Evolutionary conservation across 2,888 invertebrate species (phyloP), one percentile per base, ranked within the genome.

Genomic region (Cepaea hortensis): DNA sequence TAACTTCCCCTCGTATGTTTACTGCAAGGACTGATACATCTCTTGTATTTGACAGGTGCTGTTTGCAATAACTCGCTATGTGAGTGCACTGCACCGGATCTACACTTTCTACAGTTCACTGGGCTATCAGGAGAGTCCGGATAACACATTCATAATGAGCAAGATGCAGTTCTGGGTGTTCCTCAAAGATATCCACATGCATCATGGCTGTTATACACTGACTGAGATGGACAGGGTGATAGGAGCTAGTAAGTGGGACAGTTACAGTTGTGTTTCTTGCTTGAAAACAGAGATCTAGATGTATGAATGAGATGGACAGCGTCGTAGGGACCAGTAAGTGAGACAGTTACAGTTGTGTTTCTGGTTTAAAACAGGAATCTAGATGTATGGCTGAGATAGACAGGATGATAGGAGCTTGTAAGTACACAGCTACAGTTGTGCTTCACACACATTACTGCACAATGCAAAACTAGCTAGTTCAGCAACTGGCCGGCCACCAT

Each of bases 81-180:
- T 94, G 87, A 93, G 92, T 68, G 91, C 90, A 79, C 91, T 94
- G 85, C 90, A 93, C 20, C 92, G 92, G 85, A 93, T 94, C 87
- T 93, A 92, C 90, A 86, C 85, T 48, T 94, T 90, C 90, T 94
- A 94, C 91, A 93, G 94, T 87, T 88, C 90, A 50, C 90, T 94
- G 35, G 94, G 94, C 3, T 91, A 91, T 72, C 93, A 94, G 79
- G 93, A 92, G 76, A 94, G 93, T 88, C 91, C 92, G 3, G 94
- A 95, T 90, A 95, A 94, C 90, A 94, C 94, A 3, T 94, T 91
- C 88, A 91, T 94, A 7, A 93, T 95, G 93, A 94, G 90, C 85
- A 92, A 93, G 85, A 93, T 95, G 92, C 94, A 94, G 91, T 94
- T 94, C 89, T 94, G 94, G 94, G 89, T 94, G 55, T 93, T 95